Evolutionary conservation across 2,797 vertebrate species (phyloP), one percentile per base, ranked within the genome.

Genomic region (Melopsittacus undulatus): DNA sequence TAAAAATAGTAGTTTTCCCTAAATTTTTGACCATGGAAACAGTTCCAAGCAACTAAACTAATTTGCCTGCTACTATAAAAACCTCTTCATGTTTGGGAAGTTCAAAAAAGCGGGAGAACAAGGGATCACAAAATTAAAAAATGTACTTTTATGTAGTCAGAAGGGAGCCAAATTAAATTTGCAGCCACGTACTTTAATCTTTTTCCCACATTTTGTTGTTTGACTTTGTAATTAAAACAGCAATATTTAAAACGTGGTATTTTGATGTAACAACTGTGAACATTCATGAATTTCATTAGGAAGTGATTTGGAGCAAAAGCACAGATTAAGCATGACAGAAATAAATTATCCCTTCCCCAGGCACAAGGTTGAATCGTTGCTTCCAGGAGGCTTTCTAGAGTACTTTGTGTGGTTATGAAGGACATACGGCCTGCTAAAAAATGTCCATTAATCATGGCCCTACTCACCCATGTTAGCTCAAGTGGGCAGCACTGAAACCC

Each of bases 381-480:
- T 34, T 73, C 15, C n/a, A 82, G 46, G 23, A 76, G 15, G 27
- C 6, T 56, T 79, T 84, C 61, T 32, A 82, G 9, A 54, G 24
- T 68, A 22, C 6, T 82, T 82, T 61, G 12, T 34, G 26, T 18
- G 4, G n/a, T 56, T 81, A 51, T 75, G n/a, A 84, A 82, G 43
- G 36, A 61, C 18, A n/a, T 46, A 46, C 9, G 22, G 17, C 29
- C 49, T 77, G 10, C 15, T 63, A 23, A 59, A 81, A 67, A 7
- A 32, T 49, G 43, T 8, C 32, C 3, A 45, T 49, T 89, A 67
- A 49, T n/a, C 0, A 0, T 1, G 0, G 24, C 9, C 18, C 23
- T 70, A 59, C 4, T 30, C 13, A 78, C 38, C 15, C 16, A 64
- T 46, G 30, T 19, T 29, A 49, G 23, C 13, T 76, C 30, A 63